Base-by-base conservation (phyloP, 2,113 vertebrate genomes). In the Artemisiospiza belli region DNA sequence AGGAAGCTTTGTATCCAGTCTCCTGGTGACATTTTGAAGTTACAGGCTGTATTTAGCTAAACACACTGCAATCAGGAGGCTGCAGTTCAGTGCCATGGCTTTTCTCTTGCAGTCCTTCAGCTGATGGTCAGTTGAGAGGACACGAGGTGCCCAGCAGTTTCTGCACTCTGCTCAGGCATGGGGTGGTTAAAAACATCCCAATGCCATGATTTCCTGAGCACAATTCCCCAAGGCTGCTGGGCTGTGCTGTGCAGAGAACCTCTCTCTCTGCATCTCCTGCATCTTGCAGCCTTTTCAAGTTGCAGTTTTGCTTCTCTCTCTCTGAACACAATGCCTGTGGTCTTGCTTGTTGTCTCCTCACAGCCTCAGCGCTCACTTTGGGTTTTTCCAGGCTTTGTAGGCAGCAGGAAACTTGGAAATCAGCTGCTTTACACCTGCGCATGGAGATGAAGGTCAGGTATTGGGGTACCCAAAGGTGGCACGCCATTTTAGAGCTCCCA, bases 191-290 rank as follows among this genome's bases (percentile, higher is more conserved):
- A 41, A 49, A 11, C n/a, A 10, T 30, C 54, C 58, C 84, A 9
- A 0, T 31, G 58, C 63, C 4, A 0, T 4, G n/a, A 13, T n/a
- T 58, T 35, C 52, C 58, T 7, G 0, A 31, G 47, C 43, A n/a
- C 33, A 35, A 11, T 31, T 9, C 59, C 58, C 51, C 27, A 4
- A 5, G 37, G 67, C 25, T 49, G 64, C 80, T 12, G 67, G 58
- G 49, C 30, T 52, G 28, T 4, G 49, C 78, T 44, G 23, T 37
- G 47, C 70, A 19, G 12, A 35, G 43, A 14, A 7, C 12, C 35
- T 69, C 15, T 12, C n/a, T 22, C 9, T 37, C 37, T 37, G 39
- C 39, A 39, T 39, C 39, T 58, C 21, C 55, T 28, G 14, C 46
- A 1, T 22, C 70, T 14, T 13, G 5, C 76, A 61, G 14, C 83